Base-by-base conservation (phyloP, 2,797 vertebrate species). In the Macrochelys suwanniensis region DNA sequence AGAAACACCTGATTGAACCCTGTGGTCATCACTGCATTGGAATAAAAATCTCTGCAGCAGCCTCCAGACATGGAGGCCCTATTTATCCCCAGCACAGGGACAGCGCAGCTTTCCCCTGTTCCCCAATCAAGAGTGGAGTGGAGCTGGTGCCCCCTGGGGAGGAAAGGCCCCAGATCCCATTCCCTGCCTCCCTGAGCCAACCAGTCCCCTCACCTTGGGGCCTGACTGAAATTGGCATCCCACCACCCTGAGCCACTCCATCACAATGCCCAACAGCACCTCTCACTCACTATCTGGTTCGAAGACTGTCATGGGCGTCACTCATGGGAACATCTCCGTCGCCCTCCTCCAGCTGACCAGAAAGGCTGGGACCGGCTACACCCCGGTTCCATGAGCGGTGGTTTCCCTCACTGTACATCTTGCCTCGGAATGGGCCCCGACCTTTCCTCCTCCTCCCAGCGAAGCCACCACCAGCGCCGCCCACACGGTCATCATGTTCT, bases 401-500 rank as follows among this genome's bases (percentile, higher is more conserved):
- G 76, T 97, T 97, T 84, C 98, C 96, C 25, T 98, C 98, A 11
- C 94, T 95, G 83, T 98, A 98, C 7, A 97, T 92, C 45, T 98
- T 98, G 78, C 98, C 98, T 53, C 98, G 98, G 92, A 99, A 98
- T 31, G 98, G 95, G 3, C 98, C 98, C 49, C 98, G 98, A 56
- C 98, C 98, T 97, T 99, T 99, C 79, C 98, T 98, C 91, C 97
- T 98, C 89, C 98, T 98, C 83, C 98, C 98, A 21, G 98, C 98
- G 87, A 98, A 98, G n/a, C 94, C 95, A 13, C 97, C 97, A n/a
- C 74, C 50, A 25, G 59, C 23, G 10, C 93, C 82, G 1, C 96
- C 94, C 12, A 98, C 98, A 9, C 98, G 98, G 77, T 99, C 98
- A 95, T 99, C 99, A 13, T 99, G 99, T 79, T 99, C 99, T 99